Evolutionary conservation across 1,140 invertebrate genomes (phyloP), one percentile per base, ranked within the genome.

Genomic region (Listronotus bonariensis): DNA sequence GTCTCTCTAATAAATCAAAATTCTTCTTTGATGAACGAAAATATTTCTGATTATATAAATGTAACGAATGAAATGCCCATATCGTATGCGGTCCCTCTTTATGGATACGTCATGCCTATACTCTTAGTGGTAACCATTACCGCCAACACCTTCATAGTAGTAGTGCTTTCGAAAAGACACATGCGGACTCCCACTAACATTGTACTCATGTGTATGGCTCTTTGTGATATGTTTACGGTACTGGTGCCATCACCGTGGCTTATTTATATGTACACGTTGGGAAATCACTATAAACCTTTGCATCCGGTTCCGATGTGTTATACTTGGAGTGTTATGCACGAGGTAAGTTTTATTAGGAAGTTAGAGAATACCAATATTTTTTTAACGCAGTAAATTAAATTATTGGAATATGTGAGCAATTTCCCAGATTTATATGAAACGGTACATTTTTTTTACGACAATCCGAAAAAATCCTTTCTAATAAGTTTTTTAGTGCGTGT

Each of bases 211-310:
- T 84, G 90, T 5, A 97, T 97, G 93, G 95, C 95, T 0, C 83
- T 97, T 0, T 92, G 91, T 64, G 95, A 97, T 80, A 90, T 96
- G 86, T 87, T 96, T 74, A 97, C 95, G 0, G 87, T 96, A 69
- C 82, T 95, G 14, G 65, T 73, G 45, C 92, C 93, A 0, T 87
- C 92, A 1, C 93, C 93, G 0, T 91, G 92, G 83, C 81, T 93
- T 10, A 88, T 94, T 76, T 94, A 96, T 79, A 92, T 95, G 87
- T 96, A 93, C 81, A 92, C 92, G 6, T 88, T 95, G 61, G 90
- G 91, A 26, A 90, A 94, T 78, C 90, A 94, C 73, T 87, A 88
- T 75, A 89, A 90, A 74, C 89, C 90, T 0, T 75, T 93, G 61
- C 85, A 84, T 67, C 90, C 91, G 1, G 82, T 88, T 0, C 82